Percentiles rank a stretch among this genome's conserved stretches.
Conservation (phyloP, 2,797 vertebrate genomes). For the Catamblyrhynchus diadema region DNA sequence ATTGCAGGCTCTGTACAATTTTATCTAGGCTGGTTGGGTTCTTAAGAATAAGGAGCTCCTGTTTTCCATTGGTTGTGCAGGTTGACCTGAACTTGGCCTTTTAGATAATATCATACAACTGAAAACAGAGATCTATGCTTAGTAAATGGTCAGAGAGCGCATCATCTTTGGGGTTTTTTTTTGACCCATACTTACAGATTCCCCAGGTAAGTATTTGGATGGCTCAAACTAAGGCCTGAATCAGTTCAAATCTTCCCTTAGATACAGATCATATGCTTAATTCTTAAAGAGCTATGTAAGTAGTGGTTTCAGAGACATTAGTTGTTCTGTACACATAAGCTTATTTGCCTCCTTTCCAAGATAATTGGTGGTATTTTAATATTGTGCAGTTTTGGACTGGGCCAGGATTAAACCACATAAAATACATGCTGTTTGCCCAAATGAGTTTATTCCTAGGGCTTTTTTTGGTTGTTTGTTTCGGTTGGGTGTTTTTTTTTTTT, state of each 20-base stretch:
- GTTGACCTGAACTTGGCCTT: background rate
- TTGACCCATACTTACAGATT: background rate
- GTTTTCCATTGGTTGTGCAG: background rate
- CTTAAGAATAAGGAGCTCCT: background rate
- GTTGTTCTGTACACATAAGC: background rate
- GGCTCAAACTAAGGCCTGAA: background rate
- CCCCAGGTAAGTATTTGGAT: background rate
- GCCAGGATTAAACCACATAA: background rate
- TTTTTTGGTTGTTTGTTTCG: background rate
- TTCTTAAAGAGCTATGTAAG: background rate
- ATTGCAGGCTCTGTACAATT: background rate
- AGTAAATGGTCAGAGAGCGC: background rate
- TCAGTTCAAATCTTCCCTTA: background rate
- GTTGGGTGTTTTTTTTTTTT: rapidly evolving
- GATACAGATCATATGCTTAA: background rate
- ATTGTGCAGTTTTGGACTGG: background rate
- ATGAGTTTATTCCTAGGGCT: background rate
- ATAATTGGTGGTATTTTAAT: background rate
- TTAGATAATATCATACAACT: background rate
- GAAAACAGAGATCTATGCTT: background rate
- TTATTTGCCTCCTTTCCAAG: background rate
- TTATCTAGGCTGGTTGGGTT: background rate
- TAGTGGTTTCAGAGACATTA: background rate
- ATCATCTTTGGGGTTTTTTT: background rate
- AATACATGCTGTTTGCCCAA: background rate